Evolutionary conservation across 1,140 invertebrate genomes (phyloP), one percentile per base, ranked within the genome.

Genomic region (Drosophila truncata): DNA sequence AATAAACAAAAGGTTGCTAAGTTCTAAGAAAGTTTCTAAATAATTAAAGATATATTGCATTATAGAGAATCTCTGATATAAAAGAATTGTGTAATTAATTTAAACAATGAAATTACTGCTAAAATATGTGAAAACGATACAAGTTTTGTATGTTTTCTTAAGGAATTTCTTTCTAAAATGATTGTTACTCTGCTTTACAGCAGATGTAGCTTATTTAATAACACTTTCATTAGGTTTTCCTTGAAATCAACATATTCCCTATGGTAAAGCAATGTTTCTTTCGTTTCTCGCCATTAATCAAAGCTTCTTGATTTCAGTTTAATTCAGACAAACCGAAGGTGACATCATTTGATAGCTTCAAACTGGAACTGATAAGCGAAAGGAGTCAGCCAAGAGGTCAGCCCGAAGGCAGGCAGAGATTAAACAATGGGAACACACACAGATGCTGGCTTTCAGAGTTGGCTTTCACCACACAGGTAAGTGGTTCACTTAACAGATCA

Each of bases 361-460:
- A 35, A 33, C 47, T 46, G 27, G 11, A 20, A 27, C 58, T 72
- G 69, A 72, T 72, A 72, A 72, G 70, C 23, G 16, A 11, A 33
- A 35, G 44, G 25, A 72, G 35, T 47, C 70, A 35, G 11, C 20
- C 3, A 59, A 50, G 44, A 29, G 69, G 69, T 72, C 69, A 25
- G 5, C 42, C n/a, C 25, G 6, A 4, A 49, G 10, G 7, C 11
- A 33, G 52, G 14, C 20, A n/a, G 31, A 37, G 52, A 72, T 72
- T 72, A 72, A 59, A 49, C 35, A 72, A 59, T 49, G 39, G 69
- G 52, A 59, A 5, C 65, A 7, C 66, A 72, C 13, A 71, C 20
- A 49, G 60, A 46, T 6, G 65, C 25, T 31, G 60, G n/a, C n/a
- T n/a, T n/a, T n/a, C n/a, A n/a, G 16, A 41, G 46, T 37, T 71